These are phyloP conservation scores for Phyllostomus hastatus DNA, from an alignment of 2,113 vertebrate species.

Conservation along the genomic window DNA sequence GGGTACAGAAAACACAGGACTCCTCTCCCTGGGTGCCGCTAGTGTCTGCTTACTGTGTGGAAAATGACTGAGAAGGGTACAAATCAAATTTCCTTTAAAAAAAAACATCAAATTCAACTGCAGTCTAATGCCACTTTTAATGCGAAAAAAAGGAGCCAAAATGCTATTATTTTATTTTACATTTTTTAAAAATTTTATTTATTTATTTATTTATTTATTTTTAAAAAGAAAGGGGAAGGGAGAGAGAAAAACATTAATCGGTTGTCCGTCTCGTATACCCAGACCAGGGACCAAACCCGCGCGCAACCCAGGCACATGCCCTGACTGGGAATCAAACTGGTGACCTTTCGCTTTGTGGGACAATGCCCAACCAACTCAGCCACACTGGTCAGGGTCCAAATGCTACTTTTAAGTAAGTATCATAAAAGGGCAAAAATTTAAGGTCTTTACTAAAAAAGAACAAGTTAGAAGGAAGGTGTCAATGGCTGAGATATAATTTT, in stretches of 20 bases:
- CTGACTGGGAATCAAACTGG: no score
- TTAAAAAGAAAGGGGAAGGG: no score
- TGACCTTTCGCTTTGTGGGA: no score
- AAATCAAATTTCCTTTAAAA: not conserved
- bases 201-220: no score
- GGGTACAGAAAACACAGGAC: not conserved
- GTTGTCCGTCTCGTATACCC: no score
- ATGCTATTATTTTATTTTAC: no score
- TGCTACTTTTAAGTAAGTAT: not conserved
- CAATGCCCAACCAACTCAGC: no score
- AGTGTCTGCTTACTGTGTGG: not conserved
- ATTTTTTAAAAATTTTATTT: no score
- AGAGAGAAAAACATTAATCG: no score
- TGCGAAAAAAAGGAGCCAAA: not conserved
- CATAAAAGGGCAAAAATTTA: conserved; percentile 10
- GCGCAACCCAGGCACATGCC: no score
- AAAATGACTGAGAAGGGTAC: not conserved
- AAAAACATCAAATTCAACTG: not conserved
- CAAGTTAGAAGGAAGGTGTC: not conserved
- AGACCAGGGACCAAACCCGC: no score
- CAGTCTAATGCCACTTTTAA: not conserved
- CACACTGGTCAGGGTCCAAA: no score
- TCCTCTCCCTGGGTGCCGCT: not conserved
- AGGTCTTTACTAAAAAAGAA: not conserved
- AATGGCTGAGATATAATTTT: not conserved